Conservation (phyloP, 35 echinoderm and acorn worm genomes). For the Chiridota heheva region DNA sequence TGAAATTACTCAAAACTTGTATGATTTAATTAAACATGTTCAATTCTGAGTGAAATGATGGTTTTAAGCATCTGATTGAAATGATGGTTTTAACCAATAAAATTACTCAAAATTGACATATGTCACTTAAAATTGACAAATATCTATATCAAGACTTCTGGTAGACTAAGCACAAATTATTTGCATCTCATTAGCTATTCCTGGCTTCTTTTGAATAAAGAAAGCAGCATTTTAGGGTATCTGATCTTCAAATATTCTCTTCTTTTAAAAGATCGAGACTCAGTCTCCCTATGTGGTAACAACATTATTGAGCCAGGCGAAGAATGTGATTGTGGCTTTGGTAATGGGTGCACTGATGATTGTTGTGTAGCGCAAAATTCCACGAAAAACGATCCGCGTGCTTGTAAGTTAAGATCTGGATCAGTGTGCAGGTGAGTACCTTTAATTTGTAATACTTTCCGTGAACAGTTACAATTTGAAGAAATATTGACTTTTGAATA, state of each 20-base stretch:
- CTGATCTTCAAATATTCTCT: not conserved
- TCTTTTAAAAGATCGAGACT: slow-evolving; percentile 29
- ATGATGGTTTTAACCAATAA: too few species aligned
- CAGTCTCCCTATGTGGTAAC: slow-evolving; percentile 75
- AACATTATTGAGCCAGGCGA: slow-evolving; percentile 60
- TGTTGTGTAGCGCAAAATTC: slow-evolving; percentile 73
- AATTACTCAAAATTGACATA: not conserved
- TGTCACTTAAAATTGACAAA: not conserved
- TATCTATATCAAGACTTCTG: not conserved
- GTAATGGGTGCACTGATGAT: slow-evolving; percentile 36
- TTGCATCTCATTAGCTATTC: too few species aligned
- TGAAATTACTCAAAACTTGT: too few species aligned
- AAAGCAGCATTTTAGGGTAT: not conserved
- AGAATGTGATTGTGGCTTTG: slow-evolving; percentile 82
- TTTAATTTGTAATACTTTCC: too few species aligned
- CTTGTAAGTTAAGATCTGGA: slow-evolving; percentile 4
- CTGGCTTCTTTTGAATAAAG: not conserved
- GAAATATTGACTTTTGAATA: too few species aligned
- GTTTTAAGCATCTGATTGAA: too few species aligned
- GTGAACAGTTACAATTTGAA: too few species aligned
- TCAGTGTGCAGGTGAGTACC: slow-evolving; percentile 66
- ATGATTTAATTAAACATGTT: too few species aligned
- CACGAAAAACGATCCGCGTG: not conserved
- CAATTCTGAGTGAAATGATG: too few species aligned
- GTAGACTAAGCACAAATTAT: too few species aligned